These are phyloP conservation scores for Cephonodes hylas DNA, from an alignment of 2,888 invertebrate species.

Conservation along the genomic window DNA sequence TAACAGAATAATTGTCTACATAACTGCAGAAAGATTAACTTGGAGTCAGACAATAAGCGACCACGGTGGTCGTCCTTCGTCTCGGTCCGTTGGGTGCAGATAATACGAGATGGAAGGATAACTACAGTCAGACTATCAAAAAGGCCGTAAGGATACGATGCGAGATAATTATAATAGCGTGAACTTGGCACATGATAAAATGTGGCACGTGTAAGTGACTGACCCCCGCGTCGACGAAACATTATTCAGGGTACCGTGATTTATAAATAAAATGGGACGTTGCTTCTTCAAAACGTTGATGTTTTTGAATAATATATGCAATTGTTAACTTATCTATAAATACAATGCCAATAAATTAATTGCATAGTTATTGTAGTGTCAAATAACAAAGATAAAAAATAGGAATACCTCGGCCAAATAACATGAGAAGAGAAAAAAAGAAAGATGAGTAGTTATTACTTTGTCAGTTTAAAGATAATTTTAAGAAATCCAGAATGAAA, in stretches of 20 bases:
- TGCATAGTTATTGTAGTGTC: background rate
- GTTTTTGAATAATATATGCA: background rate
- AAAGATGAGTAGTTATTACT: too few species aligned
- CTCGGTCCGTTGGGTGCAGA: background rate
- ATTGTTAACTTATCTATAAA: background rate
- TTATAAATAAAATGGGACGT: background rate
- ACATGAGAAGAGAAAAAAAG: too few species aligned
- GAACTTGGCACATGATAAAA: slow-evolving; percentile 17
- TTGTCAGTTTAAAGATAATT: too few species aligned
- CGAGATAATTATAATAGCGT: slow-evolving; percentile 9
- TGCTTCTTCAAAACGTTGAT: background rate
- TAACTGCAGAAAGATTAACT: background rate
- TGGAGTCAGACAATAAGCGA: background rate
- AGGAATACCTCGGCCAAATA: too few species aligned
- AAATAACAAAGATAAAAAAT: too few species aligned
- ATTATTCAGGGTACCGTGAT: background rate
- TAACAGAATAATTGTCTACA: background rate
- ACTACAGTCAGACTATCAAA: background rate
- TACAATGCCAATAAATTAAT: background rate
- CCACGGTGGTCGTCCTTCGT: background rate
- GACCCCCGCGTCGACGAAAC: background rate
- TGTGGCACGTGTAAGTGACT: slow-evolving; percentile 17
- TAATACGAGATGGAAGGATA: background rate
- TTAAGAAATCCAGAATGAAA: too few species aligned
- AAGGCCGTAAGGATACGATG: background rate